Evolutionary conservation across 2,797 vertebrate species (phyloP).

Genomic region (Morus bassanus): DNA sequence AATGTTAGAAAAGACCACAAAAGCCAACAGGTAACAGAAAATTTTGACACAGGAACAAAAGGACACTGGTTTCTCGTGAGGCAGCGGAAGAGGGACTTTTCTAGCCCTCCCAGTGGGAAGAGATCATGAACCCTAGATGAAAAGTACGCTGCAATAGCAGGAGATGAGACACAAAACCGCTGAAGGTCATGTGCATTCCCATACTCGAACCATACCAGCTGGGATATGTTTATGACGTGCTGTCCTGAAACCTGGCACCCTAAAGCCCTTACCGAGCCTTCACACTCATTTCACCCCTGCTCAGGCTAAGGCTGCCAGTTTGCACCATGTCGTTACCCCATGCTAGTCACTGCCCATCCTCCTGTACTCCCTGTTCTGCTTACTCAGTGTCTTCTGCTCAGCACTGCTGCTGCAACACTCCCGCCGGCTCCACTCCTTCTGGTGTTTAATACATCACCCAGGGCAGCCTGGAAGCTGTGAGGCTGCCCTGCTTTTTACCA

Average conservation of each 20-base stretch:
- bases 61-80: background rate
- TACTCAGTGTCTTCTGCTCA: background rate
- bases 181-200: background rate
- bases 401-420: background rate
- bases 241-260: background rate
- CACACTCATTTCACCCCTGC: background rate
- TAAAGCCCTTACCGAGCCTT: background rate
- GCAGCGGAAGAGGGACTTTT: background rate
- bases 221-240: background rate
- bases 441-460: background rate
- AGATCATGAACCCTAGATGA: background rate
- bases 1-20: background rate
- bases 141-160: background rate
- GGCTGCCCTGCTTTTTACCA: background rate
- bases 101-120: background rate
- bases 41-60: background rate
- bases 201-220: background rate
- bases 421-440: fast-evolving
- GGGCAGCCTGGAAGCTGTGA: background rate
- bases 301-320: background rate
- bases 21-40: background rate
- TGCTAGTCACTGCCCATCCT: background rate
- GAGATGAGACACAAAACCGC: background rate
- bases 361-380: background rate
- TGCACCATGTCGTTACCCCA: background rate